Evolutionary conservation across 2,113 vertebrate species (phyloP).

Genomic region (Nansenia antarctica): DNA sequence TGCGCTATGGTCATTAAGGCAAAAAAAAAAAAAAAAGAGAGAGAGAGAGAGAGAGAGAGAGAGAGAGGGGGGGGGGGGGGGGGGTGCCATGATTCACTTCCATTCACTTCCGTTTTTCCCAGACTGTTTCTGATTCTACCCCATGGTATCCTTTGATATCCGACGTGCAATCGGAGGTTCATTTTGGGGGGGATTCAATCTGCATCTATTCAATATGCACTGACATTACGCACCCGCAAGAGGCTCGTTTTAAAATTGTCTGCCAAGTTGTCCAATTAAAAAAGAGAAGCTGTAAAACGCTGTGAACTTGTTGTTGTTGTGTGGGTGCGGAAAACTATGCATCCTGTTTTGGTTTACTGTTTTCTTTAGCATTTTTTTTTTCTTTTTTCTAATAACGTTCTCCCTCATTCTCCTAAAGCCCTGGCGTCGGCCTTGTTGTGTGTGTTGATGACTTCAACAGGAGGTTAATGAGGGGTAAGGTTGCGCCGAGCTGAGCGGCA

Average conservation of each 20-base stretch:
- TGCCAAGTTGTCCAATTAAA: slow-evolving; percentile 23
- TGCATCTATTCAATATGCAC: slow-evolving; percentile 3
- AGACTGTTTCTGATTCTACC: too few species aligned
- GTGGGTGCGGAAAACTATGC: slow-evolving; percentile 15
- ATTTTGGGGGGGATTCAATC: too few species aligned
- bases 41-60: too few species aligned
- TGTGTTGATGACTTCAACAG: slow-evolving; percentile 26
- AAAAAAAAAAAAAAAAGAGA: too few species aligned
- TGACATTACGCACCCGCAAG: slow-evolving; percentile 20
- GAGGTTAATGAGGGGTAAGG: slow-evolving; percentile 32
- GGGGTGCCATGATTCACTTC: too few species aligned
- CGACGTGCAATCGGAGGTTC: neutral
- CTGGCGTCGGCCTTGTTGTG: slow-evolving; percentile 14
- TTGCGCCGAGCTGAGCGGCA: slow-evolving; percentile 6
- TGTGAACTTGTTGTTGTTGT: slow-evolving; percentile 47
- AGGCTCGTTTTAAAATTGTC: neutral
- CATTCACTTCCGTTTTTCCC: too few species aligned
- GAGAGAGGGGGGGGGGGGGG: too few species aligned
- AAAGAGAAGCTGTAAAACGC: slow-evolving; percentile 21
- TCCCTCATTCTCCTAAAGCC: slow-evolving; percentile 6
- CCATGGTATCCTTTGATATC: too few species aligned
- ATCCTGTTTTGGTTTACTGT: slow-evolving; percentile 47
- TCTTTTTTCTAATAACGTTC: neutral
- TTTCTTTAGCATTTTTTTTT: slow-evolving; percentile 25
- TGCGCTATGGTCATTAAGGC: too few species aligned